phyloP scores from a whole-genome alignment of 2,888 invertebrate species.

The Platypus cylindrus region DNA sequence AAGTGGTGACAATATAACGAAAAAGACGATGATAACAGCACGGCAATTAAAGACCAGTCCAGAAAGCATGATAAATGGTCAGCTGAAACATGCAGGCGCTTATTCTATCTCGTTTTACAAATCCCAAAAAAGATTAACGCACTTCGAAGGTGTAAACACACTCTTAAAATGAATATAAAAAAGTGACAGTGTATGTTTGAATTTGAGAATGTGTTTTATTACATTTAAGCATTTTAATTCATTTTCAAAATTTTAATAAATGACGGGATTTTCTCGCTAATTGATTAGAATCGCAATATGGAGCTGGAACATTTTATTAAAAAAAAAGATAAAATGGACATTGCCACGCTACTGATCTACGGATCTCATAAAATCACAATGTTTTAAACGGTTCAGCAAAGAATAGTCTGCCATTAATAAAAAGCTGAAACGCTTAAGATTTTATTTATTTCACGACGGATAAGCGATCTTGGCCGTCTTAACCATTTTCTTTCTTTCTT shows the following conservation, averaged over 20 bases:
- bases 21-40: slow-evolving; percentile 21
- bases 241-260: no score
- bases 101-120: slow-evolving; percentile 35
- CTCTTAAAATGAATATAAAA: slow-evolving; percentile 17
- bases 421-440: slow-evolving; percentile 14
- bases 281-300: no score
- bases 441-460: slow-evolving; percentile 14
- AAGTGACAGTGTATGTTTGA: no score
- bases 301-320: background rate
- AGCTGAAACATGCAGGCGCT: slow-evolving; percentile 35
- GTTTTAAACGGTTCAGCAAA: slow-evolving; percentile 10
- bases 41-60: slow-evolving; percentile 19
- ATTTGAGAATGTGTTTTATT: no score
- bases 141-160: slow-evolving; percentile 31
- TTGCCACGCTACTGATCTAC: slow-evolving; percentile 4
- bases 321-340: background rate
- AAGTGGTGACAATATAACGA: slow-evolving; percentile 18
- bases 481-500: slow-evolving; percentile 15
- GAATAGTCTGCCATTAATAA: slow-evolving; percentile 11
- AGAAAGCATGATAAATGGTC: slow-evolving; percentile 36
- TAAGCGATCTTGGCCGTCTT: slow-evolving; percentile 14
- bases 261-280: no score
- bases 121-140: slow-evolving; percentile 37
- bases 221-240: no score
- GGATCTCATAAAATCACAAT: slow-evolving; percentile 10